These are phyloP conservation scores for Phycodurus eques DNA, from an alignment of 2,113 vertebrate species.

Conservation along the genomic window DNA sequence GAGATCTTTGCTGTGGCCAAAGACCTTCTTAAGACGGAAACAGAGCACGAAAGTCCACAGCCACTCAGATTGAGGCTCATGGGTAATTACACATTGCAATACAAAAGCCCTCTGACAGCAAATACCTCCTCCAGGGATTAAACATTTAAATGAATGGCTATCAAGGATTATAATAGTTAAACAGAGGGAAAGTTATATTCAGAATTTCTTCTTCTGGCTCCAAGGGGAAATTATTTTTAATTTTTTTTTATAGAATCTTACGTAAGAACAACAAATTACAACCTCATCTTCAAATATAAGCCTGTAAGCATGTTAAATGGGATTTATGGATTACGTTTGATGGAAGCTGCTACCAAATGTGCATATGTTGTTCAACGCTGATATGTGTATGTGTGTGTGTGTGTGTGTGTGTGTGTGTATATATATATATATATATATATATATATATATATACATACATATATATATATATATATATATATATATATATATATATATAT, in stretches of 20 bases:
- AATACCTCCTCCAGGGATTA: not conserved
- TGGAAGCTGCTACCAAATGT: not conserved
- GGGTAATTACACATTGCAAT: slow-evolving; percentile 77
- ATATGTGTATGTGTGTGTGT: too few species aligned
- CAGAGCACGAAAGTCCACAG: slow-evolving; percentile 81
- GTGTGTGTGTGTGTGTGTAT: too few species aligned
- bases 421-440: too few species aligned
- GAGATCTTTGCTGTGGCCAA: slow-evolving; percentile 91
- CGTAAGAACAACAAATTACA: too few species aligned
- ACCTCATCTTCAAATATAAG: not conserved
- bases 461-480: too few species aligned
- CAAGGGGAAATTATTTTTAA: not conserved
- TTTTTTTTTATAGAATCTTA: too few species aligned
- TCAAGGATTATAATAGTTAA: not conserved
- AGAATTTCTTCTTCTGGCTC: not conserved
- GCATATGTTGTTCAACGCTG: not conserved
- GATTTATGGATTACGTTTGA: not conserved
- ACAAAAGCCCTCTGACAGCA: not conserved
- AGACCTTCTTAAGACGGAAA: slow-evolving; percentile 88
- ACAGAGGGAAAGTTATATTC: not conserved
- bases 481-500: too few species aligned
- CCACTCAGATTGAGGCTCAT: slow-evolving; percentile 91
- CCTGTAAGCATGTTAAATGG: not conserved
- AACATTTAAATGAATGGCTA: not conserved
- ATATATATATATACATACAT: too few species aligned